Evolutionary conservation across 1,140 invertebrate genomes (phyloP).

Genomic region (Drosophila jambulina): DNA sequence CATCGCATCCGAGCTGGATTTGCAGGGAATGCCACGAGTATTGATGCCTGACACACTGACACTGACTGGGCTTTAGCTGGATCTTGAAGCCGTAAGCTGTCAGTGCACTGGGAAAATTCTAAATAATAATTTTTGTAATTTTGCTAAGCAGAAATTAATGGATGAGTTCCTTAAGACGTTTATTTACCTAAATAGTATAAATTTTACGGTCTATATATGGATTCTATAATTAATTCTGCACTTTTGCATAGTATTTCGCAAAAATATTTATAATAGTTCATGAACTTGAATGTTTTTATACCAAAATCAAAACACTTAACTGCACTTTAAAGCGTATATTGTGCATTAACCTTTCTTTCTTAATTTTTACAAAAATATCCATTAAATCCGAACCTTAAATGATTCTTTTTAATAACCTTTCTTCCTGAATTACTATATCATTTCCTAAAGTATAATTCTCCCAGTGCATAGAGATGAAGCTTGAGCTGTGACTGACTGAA

Average conservation of each 20-base stretch:
- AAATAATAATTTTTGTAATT: background rate
- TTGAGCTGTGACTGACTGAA: constrained; percentile 25
- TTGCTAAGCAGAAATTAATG: no score
- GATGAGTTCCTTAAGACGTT: background rate
- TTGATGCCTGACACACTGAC: constrained; percentile 68
- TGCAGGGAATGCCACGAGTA: constrained; percentile 17
- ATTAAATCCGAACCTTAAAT: background rate
- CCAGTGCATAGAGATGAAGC: constrained; percentile 21
- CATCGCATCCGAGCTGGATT: constrained; percentile 22
- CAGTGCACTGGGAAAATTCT: constrained; percentile 6
- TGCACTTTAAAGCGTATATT: background rate
- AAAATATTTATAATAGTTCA: background rate
- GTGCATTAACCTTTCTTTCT: background rate
- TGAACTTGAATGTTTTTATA: background rate
- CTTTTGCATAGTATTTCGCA: background rate
- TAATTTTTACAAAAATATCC: no score
- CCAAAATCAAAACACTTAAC: no score
- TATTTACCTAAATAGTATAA: fast-evolving
- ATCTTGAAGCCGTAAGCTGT: constrained; percentile 11
- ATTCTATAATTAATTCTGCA: background rate
- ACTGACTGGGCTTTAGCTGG: constrained; percentile 57
- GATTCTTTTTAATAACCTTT: background rate
- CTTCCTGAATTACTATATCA: background rate
- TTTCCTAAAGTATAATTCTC: background rate
- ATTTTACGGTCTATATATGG: fast-evolving